Percentiles rank a stretch among this genome's conserved stretches.
phyloP scores from a whole-genome alignment of 2,797 vertebrate species.

The Schizopygopsis malacanthus region DNA sequence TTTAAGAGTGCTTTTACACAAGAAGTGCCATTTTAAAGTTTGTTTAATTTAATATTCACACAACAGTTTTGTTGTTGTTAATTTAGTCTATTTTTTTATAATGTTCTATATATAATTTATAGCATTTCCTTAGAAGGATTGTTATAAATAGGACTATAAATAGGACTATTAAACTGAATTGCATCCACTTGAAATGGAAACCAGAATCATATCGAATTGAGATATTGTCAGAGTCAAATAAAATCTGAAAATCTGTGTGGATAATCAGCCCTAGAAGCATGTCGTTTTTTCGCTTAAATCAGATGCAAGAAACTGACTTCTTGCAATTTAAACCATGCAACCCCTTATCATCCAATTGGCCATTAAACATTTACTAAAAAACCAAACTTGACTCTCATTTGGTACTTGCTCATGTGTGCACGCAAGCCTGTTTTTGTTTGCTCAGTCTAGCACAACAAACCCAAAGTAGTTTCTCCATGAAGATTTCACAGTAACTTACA shows the following conservation, averaged over 20 bases:
- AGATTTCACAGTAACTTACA: not conserved
- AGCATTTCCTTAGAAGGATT: not conserved
- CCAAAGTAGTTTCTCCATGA: constrained; percentile 3
- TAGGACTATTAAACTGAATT: not conserved
- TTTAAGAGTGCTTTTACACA: not conserved
- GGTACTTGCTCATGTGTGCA: not conserved
- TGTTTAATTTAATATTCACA: not conserved
- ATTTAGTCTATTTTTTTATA: not conserved
- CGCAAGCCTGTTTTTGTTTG: constrained; percentile 12
- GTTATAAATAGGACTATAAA: not conserved
- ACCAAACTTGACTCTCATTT: not conserved
- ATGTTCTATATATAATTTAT: not conserved
- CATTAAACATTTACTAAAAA: not conserved
- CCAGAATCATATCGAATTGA: not conserved
- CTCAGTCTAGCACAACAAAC: not conserved
- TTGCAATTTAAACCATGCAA: not conserved
- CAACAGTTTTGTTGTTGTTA: not conserved
- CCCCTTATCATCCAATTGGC: not conserved
- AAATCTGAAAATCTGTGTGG: not conserved
- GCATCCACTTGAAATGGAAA: not conserved
- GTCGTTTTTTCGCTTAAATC: not conserved
- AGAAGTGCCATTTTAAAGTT: not conserved
- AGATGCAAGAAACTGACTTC: not conserved
- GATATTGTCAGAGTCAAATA: not conserved
- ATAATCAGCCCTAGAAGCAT: not conserved